Base-by-base conservation (phyloP, 2,113 vertebrate genomes). In the Dolichallabes microphthalmus region DNA sequence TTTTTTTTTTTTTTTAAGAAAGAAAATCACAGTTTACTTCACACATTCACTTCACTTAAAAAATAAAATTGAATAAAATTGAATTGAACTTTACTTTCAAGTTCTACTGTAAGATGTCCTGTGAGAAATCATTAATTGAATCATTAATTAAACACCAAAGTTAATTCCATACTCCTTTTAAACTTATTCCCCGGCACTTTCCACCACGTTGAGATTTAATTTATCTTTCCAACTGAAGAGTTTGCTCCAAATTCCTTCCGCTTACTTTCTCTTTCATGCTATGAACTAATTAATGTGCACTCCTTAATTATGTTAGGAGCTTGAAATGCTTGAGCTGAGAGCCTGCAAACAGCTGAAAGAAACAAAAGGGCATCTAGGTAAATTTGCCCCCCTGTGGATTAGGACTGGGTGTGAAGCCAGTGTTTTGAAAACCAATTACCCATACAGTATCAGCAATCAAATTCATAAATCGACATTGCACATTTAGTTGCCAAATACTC, bases 371-470 rank as follows among this genome's bases (percentile, higher is more conserved):
- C 52, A 50, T 8, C 53, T 32, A n/a, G 52, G 71, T 39, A 85
- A 78, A 78, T 73, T 25, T 7, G 3, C 27, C 27, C 32, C 71
- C 85, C 53, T 63, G 4, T 39, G 20, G n/a, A 81, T 77, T 39
- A 35, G 75, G 52, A 19, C 55, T 87, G 20, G 0, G 9, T 50
- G 53, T 55, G 25, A 80, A 80, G 32, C 20, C n/a, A 52, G 32
- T 68, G 82, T 85, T 82, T 82, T 69, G 53, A 50, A 55, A 45
- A 50, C 19, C 83, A 78, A 82, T 86, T 82, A 81, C 17, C 52
- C 55, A 63, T 73, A 45, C 45, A 45, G 7, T 45, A n/a, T 71
- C 32, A 75, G 27, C 64, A 32, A 76, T 82, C 71, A 74, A 35
- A 82, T 81, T 86, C 25, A 68, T 52, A 83, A 75, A 74, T 19